Evolutionary conservation across 1,140 invertebrate species (phyloP).

Genomic region (Penaeus indicus): DNA sequence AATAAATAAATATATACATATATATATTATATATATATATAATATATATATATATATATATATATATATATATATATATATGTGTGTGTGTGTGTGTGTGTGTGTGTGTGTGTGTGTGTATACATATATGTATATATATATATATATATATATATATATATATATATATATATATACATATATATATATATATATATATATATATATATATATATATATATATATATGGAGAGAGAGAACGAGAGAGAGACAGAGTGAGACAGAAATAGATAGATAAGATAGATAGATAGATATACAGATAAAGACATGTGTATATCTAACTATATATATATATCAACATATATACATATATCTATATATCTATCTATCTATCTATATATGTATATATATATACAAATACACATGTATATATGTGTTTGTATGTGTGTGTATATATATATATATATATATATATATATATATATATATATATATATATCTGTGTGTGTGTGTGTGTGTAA

Average conservation of each 20-base stretch:
- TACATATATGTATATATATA: not conserved
- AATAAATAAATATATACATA: too few species aligned
- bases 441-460: constrained; percentile 22
- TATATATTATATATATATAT: too few species aligned
- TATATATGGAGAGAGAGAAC: too few species aligned
- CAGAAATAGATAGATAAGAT: too few species aligned
- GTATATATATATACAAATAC: not conserved
- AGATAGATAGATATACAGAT: not conserved
- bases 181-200: constrained; percentile 26
- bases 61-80: not conserved
- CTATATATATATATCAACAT: constrained; percentile 12
- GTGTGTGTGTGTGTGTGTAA: too few species aligned
- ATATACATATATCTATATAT: not conserved
- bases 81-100: not conserved
- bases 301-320: not conserved
- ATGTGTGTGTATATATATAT: not conserved
- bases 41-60: too few species aligned
- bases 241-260: too few species aligned
- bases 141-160: not conserved
- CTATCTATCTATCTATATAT: not conserved
- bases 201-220: not conserved
- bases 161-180: not conserved
- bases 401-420: not conserved
- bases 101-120: not conserved
- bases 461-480: not conserved